Percentiles rank a stretch among this genome's conserved stretches.
These are phyloP conservation scores for Mus spicilegus DNA, from an alignment of 2,113 vertebrate species.

Conservation along the genomic window DNA sequence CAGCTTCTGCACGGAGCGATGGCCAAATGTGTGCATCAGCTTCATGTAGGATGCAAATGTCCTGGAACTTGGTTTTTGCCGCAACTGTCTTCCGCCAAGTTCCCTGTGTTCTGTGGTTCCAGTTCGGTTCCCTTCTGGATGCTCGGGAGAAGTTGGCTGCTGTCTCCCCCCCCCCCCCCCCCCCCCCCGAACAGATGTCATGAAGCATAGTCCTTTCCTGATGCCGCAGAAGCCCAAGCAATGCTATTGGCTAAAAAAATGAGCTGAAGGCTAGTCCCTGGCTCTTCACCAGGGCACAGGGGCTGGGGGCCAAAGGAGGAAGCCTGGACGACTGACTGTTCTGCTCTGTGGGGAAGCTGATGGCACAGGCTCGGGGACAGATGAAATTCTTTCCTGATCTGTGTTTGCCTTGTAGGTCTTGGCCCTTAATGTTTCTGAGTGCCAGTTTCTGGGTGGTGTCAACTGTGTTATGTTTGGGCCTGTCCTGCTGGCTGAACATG, in stretches of 20 bases:
- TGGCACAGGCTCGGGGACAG: background rate
- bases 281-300: background rate
- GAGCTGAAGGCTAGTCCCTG: background rate
- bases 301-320: background rate
- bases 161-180: background rate
- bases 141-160: background rate
- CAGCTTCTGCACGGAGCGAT: background rate
- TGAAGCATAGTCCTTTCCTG: background rate
- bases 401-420: background rate
- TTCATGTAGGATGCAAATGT: conserved; percentile 46
- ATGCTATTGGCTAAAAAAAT: background rate
- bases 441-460: background rate
- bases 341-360: background rate
- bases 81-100: background rate
- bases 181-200: background rate
- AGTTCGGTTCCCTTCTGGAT: background rate
- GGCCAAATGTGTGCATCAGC: conserved; percentile 63
- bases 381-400: background rate
- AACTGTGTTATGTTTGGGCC: background rate
- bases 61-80: background rate
- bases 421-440: background rate
- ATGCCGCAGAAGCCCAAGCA: background rate
- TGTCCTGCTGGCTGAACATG: background rate
- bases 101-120: background rate
- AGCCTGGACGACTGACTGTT: background rate